Conservation (phyloP, 1,140 invertebrate species). For the Tetragonula clypearis region DNA sequence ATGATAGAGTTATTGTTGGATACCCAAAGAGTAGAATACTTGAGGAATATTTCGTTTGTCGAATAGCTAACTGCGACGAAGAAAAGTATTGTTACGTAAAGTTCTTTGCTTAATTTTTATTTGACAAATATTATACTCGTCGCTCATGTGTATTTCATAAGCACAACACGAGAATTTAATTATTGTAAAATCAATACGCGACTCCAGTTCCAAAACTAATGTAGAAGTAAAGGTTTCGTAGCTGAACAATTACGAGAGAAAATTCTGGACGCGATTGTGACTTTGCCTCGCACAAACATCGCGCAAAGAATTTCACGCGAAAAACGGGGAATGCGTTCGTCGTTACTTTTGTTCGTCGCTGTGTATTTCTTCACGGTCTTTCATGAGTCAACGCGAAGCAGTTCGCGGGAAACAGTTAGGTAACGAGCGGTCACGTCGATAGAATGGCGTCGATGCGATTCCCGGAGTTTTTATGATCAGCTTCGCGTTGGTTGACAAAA, state of each 20-base stretch:
- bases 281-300: too few species aligned
- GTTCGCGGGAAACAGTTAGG: background rate
- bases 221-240: too few species aligned
- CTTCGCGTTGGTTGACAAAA: conserved; percentile 70
- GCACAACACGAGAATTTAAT: too few species aligned
- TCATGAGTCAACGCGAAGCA: background rate
- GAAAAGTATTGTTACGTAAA: background rate
- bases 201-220: too few species aligned
- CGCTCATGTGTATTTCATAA: too few species aligned
- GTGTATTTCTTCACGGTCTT: background rate
- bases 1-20: background rate
- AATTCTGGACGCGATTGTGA: background rate
- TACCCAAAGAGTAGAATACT: background rate
- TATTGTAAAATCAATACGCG: too few species aligned
- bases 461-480: conserved; percentile 59
- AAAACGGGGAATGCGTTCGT: too few species aligned
- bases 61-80: background rate
- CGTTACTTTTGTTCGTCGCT: background rate
- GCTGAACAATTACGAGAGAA: too few species aligned
- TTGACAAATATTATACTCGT: background rate
- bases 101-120: background rate
- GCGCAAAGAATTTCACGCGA: background rate
- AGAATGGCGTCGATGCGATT: conserved; percentile 39
- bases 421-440: background rate
- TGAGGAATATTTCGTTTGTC: background rate